Evolutionary conservation across 2,113 vertebrate species (phyloP), one percentile per base, ranked within the genome.

Genomic region (Microcebus griseorufus): DNA sequence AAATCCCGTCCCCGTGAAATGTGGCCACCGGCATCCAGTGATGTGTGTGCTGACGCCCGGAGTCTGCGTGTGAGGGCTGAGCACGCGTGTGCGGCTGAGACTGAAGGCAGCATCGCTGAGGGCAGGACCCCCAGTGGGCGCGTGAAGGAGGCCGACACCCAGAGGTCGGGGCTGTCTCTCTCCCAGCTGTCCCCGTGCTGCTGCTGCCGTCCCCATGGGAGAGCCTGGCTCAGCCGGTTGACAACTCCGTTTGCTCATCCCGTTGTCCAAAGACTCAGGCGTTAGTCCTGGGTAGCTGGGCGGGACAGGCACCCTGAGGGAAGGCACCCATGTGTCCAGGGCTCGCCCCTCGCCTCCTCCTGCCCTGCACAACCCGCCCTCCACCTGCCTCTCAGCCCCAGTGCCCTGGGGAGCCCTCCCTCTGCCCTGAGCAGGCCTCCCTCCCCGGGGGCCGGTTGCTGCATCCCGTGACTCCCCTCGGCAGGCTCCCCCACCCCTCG

Each of bases 371-470:
- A 32, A 25, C 12, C 51, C 5, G 0, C 42, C 60, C 2, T 89
- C 60, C 34, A 48, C 1, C 1, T 0, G 1, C 3, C 0, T 1
- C 39, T 48, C 13, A 23, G 39, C 13, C 3, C 2, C 29, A 18
- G 1, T 37, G 37, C 60, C 72, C 14, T 4, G 51, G 9, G 13
- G 6, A 7, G 55, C 37, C 9, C 3, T 51, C n/a, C 13, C 25
- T 34, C 65, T 17, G 3, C 14, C 8, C 67, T 78, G 22, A 2
- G 29, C 29, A 1, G 5, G 7, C 13, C 1, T n/a, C 32, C n/a
- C 25, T 45, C 75, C 18, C 3, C 8, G 9, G 51, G 14, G 27
- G n/a, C 0, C 1, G 2, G 6, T 22, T 37, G 11, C 34, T 34
- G 17, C 45, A 3, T 48, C 11, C 42, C 48, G 0, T 8, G 9